A percentile compares a stretch with the other conserved stretches of the same genome.
Evolutionary conservation across 2,113 vertebrate genomes (phyloP).

Genomic region (Myrmecophaga tridactyla): DNA sequence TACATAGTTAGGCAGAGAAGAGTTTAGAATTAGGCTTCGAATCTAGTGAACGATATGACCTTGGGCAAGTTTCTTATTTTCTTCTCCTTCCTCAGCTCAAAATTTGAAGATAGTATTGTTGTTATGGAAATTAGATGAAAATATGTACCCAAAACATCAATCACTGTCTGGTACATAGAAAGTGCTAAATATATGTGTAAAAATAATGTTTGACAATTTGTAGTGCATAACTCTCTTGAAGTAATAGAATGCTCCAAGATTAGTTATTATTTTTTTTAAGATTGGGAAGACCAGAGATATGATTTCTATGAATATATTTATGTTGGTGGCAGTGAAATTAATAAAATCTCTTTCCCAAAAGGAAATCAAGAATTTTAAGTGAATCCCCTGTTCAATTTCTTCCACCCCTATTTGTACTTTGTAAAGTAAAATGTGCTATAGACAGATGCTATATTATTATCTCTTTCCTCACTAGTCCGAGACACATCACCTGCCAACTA

Average conservation of each 20-base stretch:
- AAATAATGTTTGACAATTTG: slow-evolving; percentile 47
- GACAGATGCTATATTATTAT: not conserved
- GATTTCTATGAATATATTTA: slow-evolving; percentile 71
- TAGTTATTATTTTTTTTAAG: not conserved
- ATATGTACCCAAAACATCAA: slow-evolving; percentile 17
- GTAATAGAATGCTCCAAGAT: slow-evolving; percentile 53
- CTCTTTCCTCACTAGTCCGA: not conserved
- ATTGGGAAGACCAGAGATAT: not conserved
- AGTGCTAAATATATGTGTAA: not conserved
- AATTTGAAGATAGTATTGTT: not conserved
- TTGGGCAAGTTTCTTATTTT: not conserved
- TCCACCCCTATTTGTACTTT: too few species aligned
- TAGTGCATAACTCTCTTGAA: slow-evolving; percentile 42
- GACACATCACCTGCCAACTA: not conserved
- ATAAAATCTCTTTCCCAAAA: slow-evolving; percentile 54
- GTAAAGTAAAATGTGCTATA: not conserved
- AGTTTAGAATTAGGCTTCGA: not conserved
- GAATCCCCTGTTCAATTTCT: slow-evolving; percentile 25
- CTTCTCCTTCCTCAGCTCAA: slow-evolving; percentile 8
- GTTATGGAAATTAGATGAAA: slow-evolving; percentile 52
- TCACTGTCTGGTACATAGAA: slow-evolving; percentile 10
- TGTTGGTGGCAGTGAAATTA: slow-evolving; percentile 14
- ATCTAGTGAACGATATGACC: not conserved
- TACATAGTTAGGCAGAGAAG: not conserved
- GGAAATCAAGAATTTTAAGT: slow-evolving; percentile 46